Evolutionary conservation across 2,113 vertebrate species (phyloP).

Genomic region (Serinus canaria): DNA sequence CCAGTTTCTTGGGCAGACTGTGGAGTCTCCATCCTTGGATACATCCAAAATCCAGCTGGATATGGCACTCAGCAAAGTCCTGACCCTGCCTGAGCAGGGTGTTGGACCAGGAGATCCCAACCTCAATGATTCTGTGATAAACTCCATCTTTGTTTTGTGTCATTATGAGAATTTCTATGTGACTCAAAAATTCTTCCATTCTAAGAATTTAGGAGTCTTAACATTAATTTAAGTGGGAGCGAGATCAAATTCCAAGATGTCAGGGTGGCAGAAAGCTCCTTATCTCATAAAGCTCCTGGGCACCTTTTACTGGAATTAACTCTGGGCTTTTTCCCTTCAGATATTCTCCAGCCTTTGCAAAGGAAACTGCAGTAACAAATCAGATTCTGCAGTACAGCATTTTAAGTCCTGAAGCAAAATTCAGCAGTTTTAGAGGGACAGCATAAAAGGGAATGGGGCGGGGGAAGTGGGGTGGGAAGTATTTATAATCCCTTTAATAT

Average conservation of each 20-base stretch:
- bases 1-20: neutral
- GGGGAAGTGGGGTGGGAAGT: constrained; percentile 49
- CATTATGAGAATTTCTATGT: neutral
- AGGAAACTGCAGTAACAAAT: constrained; percentile 58
- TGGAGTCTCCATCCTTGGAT: neutral
- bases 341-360: constrained; percentile 34
- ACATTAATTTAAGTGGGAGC: neutral
- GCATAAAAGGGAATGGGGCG: constrained; percentile 13
- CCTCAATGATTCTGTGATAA: neutral
- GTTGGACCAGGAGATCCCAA: neutral
- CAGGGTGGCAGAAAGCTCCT: constrained; percentile 22
- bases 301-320: constrained; percentile 47
- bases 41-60: neutral
- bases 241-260: constrained; percentile 6
- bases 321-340: constrained; percentile 26
- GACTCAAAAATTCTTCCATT: neutral
- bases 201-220: neutral
- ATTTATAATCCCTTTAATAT: constrained; percentile 69
- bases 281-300: neutral
- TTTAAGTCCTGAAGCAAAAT: constrained; percentile 56
- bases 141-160: neutral
- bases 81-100: neutral
- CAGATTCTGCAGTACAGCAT: constrained; percentile 34
- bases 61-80: neutral
- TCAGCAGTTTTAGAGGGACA: constrained; percentile 57